phyloP scores from a whole-genome alignment of 2,113 vertebrate genomes.

The Megaleporinus macrocephalus region DNA sequence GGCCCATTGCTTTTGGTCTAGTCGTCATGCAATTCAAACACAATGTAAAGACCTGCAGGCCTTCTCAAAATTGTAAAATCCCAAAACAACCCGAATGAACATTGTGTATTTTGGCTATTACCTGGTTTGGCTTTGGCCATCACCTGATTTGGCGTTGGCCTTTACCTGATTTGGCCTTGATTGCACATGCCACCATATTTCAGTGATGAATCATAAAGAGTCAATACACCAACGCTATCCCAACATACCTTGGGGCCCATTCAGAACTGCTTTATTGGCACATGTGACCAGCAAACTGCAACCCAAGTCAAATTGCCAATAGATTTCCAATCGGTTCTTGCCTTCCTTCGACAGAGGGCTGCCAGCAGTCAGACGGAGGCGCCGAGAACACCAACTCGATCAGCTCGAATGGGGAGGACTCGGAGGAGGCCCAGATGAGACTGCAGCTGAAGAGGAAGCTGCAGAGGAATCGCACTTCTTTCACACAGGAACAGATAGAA shows the following conservation, averaged over 20 bases:
- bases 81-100: no score
- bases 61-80: no score
- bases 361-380: slow-evolving; percentile 88
- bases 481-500: slow-evolving; percentile 99
- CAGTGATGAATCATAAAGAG: no score
- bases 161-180: no score
- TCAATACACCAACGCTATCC: no score
- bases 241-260: background rate
- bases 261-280: background rate
- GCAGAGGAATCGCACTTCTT: slow-evolving; percentile 97
- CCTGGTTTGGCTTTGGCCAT: no score
- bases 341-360: slow-evolving; percentile 81
- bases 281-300: background rate
- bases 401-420: slow-evolving; percentile 92
- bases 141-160: no score
- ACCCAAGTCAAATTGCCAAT: background rate
- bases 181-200: no score
- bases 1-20: no score
- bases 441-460: slow-evolving; percentile 98
- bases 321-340: background rate
- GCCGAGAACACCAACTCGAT: slow-evolving; percentile 92
- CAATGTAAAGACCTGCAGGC: no score
- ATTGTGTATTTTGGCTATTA: no score
- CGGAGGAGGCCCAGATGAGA: slow-evolving; percentile 97
- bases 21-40: no score